A percentile compares a stretch with the other conserved stretches of the same genome.
These are phyloP conservation scores for Zelleria hepariella DNA, from an alignment of 2,888 invertebrate genomes.

Conservation along the genomic window DNA sequence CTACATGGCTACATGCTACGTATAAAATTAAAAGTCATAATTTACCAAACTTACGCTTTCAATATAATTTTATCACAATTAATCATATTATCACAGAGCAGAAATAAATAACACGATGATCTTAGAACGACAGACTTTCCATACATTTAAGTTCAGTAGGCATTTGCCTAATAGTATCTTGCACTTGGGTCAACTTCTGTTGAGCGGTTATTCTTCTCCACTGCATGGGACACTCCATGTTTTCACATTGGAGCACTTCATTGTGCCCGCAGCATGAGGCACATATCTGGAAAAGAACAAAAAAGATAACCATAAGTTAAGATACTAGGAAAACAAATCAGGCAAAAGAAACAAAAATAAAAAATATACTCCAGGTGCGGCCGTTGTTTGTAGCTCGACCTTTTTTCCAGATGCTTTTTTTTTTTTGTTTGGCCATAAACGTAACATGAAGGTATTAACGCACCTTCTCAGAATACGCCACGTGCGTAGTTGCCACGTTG, in stretches of 20 bases:
- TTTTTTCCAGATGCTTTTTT: neutral
- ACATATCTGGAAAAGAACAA: constrained; percentile 37
- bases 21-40: too few relatives aligned
- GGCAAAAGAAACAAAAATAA: neutral
- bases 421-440: neutral
- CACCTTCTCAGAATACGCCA: neutral
- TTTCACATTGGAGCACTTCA: constrained; percentile 33
- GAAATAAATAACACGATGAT: neutral
- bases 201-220: constrained; percentile 42
- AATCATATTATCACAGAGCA: neutral
- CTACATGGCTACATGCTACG: too few relatives aligned
- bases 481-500: constrained; percentile 5
- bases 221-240: constrained; percentile 50
- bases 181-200: constrained; percentile 34
- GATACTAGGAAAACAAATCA: too few relatives aligned
- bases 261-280: constrained; percentile 45
- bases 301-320: too few relatives aligned
- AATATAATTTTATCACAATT: neutral
- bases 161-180: constrained; percentile 36
- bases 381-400: neutral
- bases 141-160: constrained; percentile 29
- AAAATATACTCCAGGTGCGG: neutral
- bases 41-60: too few relatives aligned
- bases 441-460: too few relatives aligned
- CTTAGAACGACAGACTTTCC: constrained; percentile 14